Base-by-base conservation (phyloP, 2,113 vertebrate species). In the Alligator mississippiensis region DNA sequence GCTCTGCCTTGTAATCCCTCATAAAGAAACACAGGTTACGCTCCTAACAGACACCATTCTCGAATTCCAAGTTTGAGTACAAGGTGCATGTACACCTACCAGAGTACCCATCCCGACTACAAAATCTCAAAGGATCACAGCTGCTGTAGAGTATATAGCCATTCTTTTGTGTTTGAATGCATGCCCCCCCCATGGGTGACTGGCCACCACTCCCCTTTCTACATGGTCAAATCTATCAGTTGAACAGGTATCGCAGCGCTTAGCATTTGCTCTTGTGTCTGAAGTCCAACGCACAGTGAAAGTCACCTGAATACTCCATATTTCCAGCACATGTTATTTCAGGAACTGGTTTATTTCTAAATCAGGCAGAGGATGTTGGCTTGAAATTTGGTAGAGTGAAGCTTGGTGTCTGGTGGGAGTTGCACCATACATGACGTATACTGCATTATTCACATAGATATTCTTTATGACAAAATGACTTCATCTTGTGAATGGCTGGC, bases 291-390 rank as follows among this genome's bases (percentile, higher is more conserved):
- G 76, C 1, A 13, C 0, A 4, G 64, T 24, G n/a, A 93, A 92
- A 93, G 30, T 34, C 17, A 70, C 5, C 21, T 9, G 66, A 16
- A 30, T 70, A 11, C 66, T 57, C 28, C 34, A 16, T 9, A 28
- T 47, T 47, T 47, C 59, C 60, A 74, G 57, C 57, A 47, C 57
- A 57, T 27, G 57, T 15, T 61, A 17, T 72, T 91, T 64, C 61
- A 92, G 81, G 84, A 93, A 82, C 28, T 12, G 89, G 83, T 18
- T 19, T 28, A 25, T 62, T 88, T 92, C 92, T 92, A 72, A 94
- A 77, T 68, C 47, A 66, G 89, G 80, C 18, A 21, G 17, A 70
- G 30, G 34, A 18, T 18, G 17, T 34, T 28, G 47, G 9, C n/a
- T 70, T 70, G 66, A 19, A 19, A 18, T 70, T 30, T 70, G 66